Conservation (phyloP, 2,888 invertebrate genomes). For the Polyommatus icarus region DNA sequence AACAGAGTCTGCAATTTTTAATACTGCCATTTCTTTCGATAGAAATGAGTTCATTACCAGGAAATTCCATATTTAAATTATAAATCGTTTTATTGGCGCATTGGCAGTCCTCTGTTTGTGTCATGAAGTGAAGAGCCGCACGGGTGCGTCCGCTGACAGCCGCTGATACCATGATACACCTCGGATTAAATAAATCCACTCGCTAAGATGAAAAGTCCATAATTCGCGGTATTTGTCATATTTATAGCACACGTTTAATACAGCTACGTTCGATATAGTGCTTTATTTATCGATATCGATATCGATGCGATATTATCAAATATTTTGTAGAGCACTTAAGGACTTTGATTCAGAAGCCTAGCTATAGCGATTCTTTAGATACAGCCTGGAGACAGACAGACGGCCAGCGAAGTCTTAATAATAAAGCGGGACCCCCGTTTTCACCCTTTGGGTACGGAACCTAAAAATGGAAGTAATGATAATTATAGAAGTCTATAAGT, state of each 20-base stretch:
- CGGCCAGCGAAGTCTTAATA: too few species aligned
- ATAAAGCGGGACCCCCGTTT: too few species aligned
- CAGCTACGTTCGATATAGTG: background rate
- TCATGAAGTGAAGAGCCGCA: slow-evolving; percentile 51
- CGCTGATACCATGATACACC: slow-evolving; percentile 46
- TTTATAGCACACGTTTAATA: slow-evolving; percentile 39
- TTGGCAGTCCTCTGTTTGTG: slow-evolving; percentile 33
- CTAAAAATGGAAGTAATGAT: too few species aligned
- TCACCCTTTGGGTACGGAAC: too few species aligned
- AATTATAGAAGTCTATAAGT: too few species aligned
- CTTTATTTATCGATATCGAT: too few species aligned
- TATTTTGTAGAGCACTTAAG: background rate
- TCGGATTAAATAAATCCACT: slow-evolving; percentile 67
- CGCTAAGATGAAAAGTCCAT: slow-evolving; percentile 64
- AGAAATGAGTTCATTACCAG: slow-evolving; percentile 9
- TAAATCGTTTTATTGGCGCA: slow-evolving; percentile 34
- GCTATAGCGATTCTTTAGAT: too few species aligned
- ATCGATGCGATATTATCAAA: background rate
- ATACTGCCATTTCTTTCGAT: background rate
- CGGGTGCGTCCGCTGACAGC: slow-evolving; percentile 58
- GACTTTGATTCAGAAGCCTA: too few species aligned
- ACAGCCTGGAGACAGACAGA: too few species aligned
- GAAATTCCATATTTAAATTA: slow-evolving; percentile 33
- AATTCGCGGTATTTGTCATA: slow-evolving; percentile 43
- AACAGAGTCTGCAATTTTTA: too few species aligned